These are phyloP conservation scores for Scaptomyza graminum DNA, from an alignment of 1,140 invertebrate species.

Conservation along the genomic window DNA sequence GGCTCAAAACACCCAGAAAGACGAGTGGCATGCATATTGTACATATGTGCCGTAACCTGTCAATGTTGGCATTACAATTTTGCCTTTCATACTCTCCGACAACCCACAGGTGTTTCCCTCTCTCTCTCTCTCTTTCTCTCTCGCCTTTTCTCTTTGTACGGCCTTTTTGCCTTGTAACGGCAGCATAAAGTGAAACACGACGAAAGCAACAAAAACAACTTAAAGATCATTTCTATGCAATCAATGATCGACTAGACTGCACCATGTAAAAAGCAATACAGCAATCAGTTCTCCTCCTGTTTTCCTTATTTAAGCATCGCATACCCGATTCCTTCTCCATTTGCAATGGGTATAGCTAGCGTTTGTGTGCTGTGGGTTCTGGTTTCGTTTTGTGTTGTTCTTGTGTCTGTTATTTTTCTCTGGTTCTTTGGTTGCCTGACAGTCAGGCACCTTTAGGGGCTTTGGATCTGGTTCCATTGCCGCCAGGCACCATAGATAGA, in stretches of 20 bases:
- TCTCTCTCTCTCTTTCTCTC: not conserved
- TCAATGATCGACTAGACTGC: not conserved
- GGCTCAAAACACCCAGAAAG: not conserved
- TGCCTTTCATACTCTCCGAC: constrained; percentile 63
- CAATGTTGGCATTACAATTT: constrained; percentile 80
- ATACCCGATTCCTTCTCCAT: not conserved
- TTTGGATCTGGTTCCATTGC: not conserved
- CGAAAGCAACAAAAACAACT: constrained; percentile 23
- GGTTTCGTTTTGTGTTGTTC: not conserved
- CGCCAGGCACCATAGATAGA: not conserved
- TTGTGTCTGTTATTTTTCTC: not conserved
- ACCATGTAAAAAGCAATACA: not conserved
- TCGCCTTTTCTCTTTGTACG: constrained; percentile 8
- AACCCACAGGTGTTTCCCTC: constrained; percentile 26
- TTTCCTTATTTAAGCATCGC: not conserved
- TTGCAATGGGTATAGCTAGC: not conserved
- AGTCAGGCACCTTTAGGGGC: not conserved
- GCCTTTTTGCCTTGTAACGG: constrained; percentile 6
- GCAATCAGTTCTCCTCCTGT: not conserved
- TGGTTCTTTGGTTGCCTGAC: no score
- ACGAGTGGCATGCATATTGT: not conserved
- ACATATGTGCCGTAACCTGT: constrained; percentile 57
- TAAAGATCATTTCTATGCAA: no score
- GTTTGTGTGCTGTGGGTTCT: not conserved
- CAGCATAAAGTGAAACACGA: constrained; percentile 40